Evolutionary conservation across 2,113 vertebrate genomes (phyloP).

Genomic region (Marmota flaviventris): DNA sequence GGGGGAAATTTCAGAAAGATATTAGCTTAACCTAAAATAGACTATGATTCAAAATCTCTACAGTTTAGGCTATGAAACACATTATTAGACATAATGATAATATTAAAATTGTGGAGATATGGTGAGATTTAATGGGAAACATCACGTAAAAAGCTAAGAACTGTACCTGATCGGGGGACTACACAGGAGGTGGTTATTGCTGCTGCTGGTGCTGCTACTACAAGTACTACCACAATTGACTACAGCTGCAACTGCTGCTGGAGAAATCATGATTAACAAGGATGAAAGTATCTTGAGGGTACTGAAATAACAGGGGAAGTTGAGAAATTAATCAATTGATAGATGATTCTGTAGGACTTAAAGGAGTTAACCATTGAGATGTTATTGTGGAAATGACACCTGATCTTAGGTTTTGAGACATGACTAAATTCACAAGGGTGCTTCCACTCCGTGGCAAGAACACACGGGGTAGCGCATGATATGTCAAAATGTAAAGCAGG

Average conservation of each 20-base stretch:
- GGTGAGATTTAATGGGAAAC: background rate
- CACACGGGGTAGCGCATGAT: background rate
- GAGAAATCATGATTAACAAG: background rate
- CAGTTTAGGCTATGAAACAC: background rate
- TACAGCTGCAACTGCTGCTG: background rate
- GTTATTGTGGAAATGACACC: background rate
- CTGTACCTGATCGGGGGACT: too few species aligned
- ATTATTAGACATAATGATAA: background rate
- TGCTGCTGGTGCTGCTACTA: too few species aligned
- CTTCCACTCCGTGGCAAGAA: background rate
- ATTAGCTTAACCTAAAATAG: conserved; percentile 50
- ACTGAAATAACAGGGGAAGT: background rate
- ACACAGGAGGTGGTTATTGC: background rate
- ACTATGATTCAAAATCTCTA: conserved; percentile 46
- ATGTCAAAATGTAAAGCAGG: background rate
- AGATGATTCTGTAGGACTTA: background rate
- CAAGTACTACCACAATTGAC: background rate
- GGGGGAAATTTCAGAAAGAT: background rate
- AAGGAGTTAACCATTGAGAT: background rate
- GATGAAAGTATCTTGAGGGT: background rate
- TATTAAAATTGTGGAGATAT: background rate
- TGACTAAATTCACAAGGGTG: background rate
- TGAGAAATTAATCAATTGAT: background rate
- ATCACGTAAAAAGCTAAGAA: background rate
- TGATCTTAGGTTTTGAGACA: background rate